Percentiles rank a stretch among this genome's conserved stretches.
phyloP scores from a whole-genome alignment of 1,140 invertebrate genomes.

The Micrasema minimum region DNA sequence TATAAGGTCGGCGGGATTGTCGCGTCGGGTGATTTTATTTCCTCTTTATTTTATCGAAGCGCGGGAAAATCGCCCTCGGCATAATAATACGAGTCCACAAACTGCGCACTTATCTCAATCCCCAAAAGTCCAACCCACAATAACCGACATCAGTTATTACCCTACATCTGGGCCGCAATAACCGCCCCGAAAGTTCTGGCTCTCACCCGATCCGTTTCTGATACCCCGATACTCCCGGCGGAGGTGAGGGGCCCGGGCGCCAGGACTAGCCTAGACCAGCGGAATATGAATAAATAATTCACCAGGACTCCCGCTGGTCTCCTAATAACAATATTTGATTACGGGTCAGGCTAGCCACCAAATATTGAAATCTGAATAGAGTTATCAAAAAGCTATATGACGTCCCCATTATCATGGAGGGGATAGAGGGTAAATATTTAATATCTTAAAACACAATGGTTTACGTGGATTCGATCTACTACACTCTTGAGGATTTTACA shows the following conservation, averaged over 20 bases:
- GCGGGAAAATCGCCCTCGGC: conserved; percentile 45
- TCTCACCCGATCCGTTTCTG: conserved; percentile 36
- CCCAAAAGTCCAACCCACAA: conserved; percentile 47
- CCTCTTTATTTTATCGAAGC: conserved; percentile 48
- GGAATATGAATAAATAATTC: conserved; percentile 40
- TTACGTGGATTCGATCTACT: no score
- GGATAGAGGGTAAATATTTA: neutral
- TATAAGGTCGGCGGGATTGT: conserved; percentile 44
- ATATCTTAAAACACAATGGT: neutral
- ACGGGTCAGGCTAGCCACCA: conserved; percentile 6
- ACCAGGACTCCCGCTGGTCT: conserved; percentile 18
- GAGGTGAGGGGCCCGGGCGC: conserved; percentile 20
- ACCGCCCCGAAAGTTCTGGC: conserved; percentile 47
- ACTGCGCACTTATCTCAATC: conserved; percentile 46
- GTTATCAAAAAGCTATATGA: no score
- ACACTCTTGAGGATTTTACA: no score
- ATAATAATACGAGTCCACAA: conserved; percentile 47
- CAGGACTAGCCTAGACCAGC: conserved; percentile 4
- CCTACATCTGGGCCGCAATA: conserved; percentile 50
- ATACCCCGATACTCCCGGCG: conserved; percentile 39
- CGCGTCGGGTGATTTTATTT: conserved; percentile 48
- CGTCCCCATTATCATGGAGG: no score
- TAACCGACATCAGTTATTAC: conserved; percentile 54
- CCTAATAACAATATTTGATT: conserved; percentile 42
- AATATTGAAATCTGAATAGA: conserved; percentile 30